These are phyloP conservation scores for Campoletis sonorensis DNA, from an alignment of 1,140 invertebrate species.

Conservation along the genomic window DNA sequence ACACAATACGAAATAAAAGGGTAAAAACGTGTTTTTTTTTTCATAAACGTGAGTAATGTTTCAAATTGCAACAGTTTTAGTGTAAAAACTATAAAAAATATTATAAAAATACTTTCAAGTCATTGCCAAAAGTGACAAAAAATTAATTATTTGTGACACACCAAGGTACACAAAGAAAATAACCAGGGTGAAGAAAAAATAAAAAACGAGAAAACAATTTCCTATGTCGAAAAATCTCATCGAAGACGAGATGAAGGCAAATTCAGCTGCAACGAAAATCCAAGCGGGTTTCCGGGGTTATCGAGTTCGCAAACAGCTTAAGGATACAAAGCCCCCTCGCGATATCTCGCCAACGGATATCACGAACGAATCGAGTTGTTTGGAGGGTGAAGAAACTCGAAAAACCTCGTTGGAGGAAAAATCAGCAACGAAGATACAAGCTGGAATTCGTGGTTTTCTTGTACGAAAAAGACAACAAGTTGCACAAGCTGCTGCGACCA, in stretches of 20 bases:
- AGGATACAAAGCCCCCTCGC: constrained; percentile 42
- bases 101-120: no score
- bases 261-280: constrained; percentile 83
- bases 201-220: neutral
- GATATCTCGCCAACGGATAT: constrained; percentile 35
- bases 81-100: no score
- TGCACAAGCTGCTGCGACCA: constrained; percentile 78
- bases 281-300: constrained; percentile 86
- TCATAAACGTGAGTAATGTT: no score
- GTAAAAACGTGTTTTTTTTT: no score
- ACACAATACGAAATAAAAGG: no score
- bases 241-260: constrained; percentile 62
- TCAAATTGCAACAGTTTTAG: no score
- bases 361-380: constrained; percentile 4
- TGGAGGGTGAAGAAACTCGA: constrained; percentile 48
- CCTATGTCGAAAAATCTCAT: constrained; percentile 43
- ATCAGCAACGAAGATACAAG: constrained; percentile 86
- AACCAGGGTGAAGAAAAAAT: constrained; percentile 6
- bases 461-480: constrained; percentile 80
- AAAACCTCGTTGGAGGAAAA: constrained; percentile 76
- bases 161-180: neutral
- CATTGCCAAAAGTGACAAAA: neutral
- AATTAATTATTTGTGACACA: neutral
- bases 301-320: constrained; percentile 81
- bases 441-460: constrained; percentile 84